phyloP scores from a whole-genome alignment of 2,797 vertebrate genomes.

The Chromis chromis region DNA sequence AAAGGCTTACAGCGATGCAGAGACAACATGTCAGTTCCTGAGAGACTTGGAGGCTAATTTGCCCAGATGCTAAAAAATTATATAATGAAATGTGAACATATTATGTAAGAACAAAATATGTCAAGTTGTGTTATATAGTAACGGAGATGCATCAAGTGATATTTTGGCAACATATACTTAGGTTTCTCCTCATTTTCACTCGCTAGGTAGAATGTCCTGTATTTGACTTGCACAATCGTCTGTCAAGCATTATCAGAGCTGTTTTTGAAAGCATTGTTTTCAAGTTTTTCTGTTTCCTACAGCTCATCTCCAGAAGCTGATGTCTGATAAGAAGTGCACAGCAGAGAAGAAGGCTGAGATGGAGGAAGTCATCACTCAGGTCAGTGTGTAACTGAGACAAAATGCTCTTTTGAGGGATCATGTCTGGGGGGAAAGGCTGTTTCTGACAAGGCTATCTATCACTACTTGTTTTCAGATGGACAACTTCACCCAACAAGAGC shows the following conservation, averaged over 20 bases:
- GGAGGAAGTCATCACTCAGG: constrained; percentile 94
- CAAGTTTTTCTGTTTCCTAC: constrained; percentile 5
- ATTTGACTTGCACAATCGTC: too few species aligned
- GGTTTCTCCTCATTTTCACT: not conserved
- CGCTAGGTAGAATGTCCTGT: too few species aligned
- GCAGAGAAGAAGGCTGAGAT: constrained; percentile 94
- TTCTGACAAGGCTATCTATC: not conserved
- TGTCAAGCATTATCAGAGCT: not conserved
- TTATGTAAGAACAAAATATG: not conserved
- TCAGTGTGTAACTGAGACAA: constrained; percentile 58
- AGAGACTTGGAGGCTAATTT: not conserved
- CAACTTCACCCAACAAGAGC: constrained; percentile 93
- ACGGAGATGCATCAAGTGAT: not conserved
- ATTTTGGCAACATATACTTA: not conserved
- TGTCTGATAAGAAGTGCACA: constrained; percentile 97
- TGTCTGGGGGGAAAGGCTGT: not conserved
- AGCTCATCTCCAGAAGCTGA: constrained; percentile 98
- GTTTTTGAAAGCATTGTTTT: not conserved
- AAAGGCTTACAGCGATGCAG: constrained; percentile 1
- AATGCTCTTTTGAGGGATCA: not conserved
- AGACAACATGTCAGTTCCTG: constrained; percentile 1
- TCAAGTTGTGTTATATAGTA: not conserved
- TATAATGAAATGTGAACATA: not conserved
- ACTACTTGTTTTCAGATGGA: constrained; percentile 87
- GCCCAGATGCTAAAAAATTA: not conserved